A percentile compares a stretch with the other conserved stretches of the same genome.
phyloP scores from a whole-genome alignment of 2,113 vertebrate species.

The Microcebus jonahi region DNA sequence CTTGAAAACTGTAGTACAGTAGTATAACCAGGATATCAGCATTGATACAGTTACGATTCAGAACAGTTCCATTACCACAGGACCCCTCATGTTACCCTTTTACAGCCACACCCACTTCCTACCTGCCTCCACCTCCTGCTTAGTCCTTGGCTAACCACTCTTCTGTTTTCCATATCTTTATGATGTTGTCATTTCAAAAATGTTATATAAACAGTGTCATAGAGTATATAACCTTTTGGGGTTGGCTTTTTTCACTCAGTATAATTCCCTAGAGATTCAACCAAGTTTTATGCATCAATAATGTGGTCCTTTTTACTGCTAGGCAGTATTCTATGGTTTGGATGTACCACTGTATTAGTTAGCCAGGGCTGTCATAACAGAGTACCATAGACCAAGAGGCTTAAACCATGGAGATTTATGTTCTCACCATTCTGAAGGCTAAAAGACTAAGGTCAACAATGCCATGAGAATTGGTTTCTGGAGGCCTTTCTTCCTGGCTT shows the following conservation, averaged over 20 bases:
- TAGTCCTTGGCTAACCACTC: neutral
- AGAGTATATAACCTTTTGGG: neutral
- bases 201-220: neutral
- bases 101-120: neutral
- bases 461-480: neutral
- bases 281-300: neutral
- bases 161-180: neutral
- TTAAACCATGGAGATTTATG: neutral
- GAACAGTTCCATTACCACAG: neutral
- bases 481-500: neutral
- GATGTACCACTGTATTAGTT: neutral
- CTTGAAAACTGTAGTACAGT: neutral
- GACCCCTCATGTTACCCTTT: neutral
- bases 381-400: neutral
- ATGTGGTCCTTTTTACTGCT: neutral
- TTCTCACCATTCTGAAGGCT: neutral
- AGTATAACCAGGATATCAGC: neutral
- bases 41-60: neutral
- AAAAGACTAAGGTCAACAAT: neutral
- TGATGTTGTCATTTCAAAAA: neutral
- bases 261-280: neutral
- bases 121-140: neutral
- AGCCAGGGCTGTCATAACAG: neutral
- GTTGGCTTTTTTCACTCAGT: neutral
- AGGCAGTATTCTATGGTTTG: neutral